phyloP scores from a whole-genome alignment of 2,888 invertebrate species.

The Tribolium freemani region DNA sequence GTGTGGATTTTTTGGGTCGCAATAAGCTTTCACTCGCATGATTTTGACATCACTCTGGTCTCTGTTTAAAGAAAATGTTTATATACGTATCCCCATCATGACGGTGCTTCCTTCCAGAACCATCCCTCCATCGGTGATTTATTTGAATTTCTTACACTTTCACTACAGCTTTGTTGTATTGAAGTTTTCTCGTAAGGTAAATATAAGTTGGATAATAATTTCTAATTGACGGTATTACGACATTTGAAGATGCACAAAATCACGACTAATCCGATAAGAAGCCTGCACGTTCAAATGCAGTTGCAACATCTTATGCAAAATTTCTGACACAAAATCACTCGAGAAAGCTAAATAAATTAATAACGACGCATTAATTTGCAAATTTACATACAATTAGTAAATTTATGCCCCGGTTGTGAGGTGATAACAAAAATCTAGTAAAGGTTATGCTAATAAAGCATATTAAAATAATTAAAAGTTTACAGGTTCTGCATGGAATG shows the following conservation, averaged over 20 bases:
- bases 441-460: background rate
- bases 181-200: constrained; percentile 23
- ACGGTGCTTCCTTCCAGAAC: constrained; percentile 5
- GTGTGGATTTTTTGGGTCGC: constrained; percentile 15
- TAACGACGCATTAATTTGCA: background rate
- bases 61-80: constrained; percentile 22
- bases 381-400: constrained; percentile 1
- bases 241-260: constrained; percentile 10
- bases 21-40: constrained; percentile 27
- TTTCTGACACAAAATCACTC: background rate
- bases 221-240: constrained; percentile 24
- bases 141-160: constrained; percentile 32
- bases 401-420: background rate
- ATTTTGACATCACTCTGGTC: constrained; percentile 22
- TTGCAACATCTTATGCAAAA: background rate
- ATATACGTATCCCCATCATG: constrained; percentile 18
- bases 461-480: background rate
- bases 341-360: constrained; percentile 12
- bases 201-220: constrained; percentile 29
- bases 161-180: constrained; percentile 11
- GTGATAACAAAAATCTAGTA: background rate
- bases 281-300: background rate
- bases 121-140: constrained; percentile 13
- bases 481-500: background rate
- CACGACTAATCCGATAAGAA: background rate